Evolutionary conservation across 1,140 invertebrate genomes (phyloP).

Genomic region (Chionoecetes opilio): DNA sequence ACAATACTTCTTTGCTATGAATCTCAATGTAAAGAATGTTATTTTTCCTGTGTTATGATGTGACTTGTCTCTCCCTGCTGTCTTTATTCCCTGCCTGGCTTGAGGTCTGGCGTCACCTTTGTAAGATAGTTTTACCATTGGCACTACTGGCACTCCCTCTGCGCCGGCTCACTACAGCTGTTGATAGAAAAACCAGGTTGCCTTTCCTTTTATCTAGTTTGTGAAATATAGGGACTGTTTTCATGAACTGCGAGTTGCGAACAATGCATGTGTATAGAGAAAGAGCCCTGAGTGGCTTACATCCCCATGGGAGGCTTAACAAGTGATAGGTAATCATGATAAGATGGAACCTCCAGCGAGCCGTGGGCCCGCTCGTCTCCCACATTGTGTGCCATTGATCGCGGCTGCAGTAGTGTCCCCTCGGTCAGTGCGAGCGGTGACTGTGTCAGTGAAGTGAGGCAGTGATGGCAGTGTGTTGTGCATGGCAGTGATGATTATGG

Average conservation of each 20-base stretch:
- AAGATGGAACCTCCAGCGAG: constrained; percentile 67
- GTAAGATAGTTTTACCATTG: constrained; percentile 48
- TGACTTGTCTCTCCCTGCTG: background rate
- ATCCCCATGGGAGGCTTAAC: background rate
- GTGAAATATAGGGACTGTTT: constrained; percentile 1
- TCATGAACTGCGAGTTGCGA: background rate
- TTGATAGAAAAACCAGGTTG: constrained; percentile 75
- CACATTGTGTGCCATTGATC: constrained; percentile 77
- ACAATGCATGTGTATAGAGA: background rate
- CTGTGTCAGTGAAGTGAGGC: constrained; percentile 76
- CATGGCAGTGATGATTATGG: constrained; percentile 78
- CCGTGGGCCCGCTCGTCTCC: constrained; percentile 62
- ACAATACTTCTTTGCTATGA: background rate
- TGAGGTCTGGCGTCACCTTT: background rate
- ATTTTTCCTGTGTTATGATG: background rate
- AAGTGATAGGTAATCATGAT: background rate
- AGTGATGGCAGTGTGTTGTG: constrained; percentile 75
- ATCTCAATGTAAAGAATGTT: background rate
- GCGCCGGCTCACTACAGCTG: constrained; percentile 75
- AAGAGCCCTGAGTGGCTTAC: background rate
- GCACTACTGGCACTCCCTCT: constrained; percentile 60
- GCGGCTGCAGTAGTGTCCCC: constrained; percentile 76
- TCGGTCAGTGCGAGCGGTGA: constrained; percentile 70
- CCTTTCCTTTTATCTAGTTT: constrained; percentile 64
- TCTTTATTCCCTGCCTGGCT: background rate